Base-by-base conservation (phyloP, 37 sponge, comb jelly and placozoan species). In the Diacarnus erythraeanus region DNA sequence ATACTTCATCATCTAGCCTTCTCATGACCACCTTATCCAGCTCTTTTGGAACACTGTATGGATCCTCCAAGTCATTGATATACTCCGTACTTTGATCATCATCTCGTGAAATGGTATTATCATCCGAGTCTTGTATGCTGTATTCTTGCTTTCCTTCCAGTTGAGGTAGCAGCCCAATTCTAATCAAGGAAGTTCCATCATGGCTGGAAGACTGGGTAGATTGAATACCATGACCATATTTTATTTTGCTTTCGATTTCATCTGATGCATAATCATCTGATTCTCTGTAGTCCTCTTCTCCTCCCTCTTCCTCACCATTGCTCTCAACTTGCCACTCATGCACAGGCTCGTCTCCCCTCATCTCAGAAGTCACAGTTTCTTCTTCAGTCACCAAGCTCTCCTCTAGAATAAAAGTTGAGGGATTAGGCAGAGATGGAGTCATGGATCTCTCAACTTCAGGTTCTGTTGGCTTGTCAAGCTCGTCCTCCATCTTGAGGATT, bases 221-320 rank as follows among this genome's bases (percentile, higher is more conserved):
- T 20, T 10, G 31, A 18, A 65, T 30, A 2, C 34, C 66, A 25
- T 10, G 5, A 8, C 31, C 31, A 30, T 34, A 65, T 31, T 31
- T 20, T 17, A 17, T 30, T 10, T 8, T 31, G 33, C 30, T 65
- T 65, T 26, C 34, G 2, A 65, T 5, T 30, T 65, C 66, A 10
- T 65, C 66, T 6, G 71, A 71, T 9, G 21, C 23, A 42, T 42
- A 71, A 40, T 71, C 71, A 35, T 68, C 57, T 26, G 15, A 43
- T 18, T 30, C 12, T 25, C 21, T 33, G 1, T 56, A 30, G 8
- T 74, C 36, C 27, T 8, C 6, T 8, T 26, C 17, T 26, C 40
- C 30, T 60, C 25, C 25, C 51, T 40, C 71, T 42, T 64, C 39
- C 60, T 58, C 77, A 17, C 31, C 75, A 41, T 58, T 35, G 15